Base-by-base conservation (phyloP, 2,888 invertebrate genomes). In the Diogma glabrata region DNA sequence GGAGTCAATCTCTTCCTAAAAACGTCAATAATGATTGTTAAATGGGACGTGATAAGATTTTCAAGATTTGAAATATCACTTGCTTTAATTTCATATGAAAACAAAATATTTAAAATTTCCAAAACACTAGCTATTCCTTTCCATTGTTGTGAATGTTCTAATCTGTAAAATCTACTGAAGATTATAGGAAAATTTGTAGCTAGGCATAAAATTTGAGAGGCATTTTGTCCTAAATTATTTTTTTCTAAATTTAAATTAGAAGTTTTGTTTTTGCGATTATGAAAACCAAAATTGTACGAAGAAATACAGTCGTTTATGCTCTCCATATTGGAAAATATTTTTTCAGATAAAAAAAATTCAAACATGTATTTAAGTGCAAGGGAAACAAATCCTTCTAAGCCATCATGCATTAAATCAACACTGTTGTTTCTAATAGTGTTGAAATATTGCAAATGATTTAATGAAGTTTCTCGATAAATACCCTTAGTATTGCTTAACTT, bases 1-100 rank as follows among this genome's bases (percentile, higher is more conserved):
- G 56, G 55, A 20, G 52, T 57, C n/a, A 56, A 46, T 17, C 6
- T 50, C 19, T 53, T 38, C 10, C 49, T 23, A 26, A 51, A 51
- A n/a, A n/a, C n/a, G n/a, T n/a, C n/a, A n/a, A n/a, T n/a, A n/a
- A n/a, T n/a, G n/a, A n/a, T n/a, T n/a, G n/a, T n/a, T n/a, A n/a
- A n/a, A n/a, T n/a, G n/a, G n/a, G n/a, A n/a, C n/a, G n/a, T n/a
- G n/a, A n/a, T n/a, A n/a, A n/a, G n/a, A n/a, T n/a, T n/a, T n/a
- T n/a, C n/a, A n/a, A n/a, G n/a, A n/a, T n/a, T n/a, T n/a, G n/a
- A n/a, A n/a, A n/a, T n/a, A n/a, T n/a, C n/a, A n/a, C n/a, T n/a
- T n/a, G n/a, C n/a, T n/a, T n/a, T n/a, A n/a, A n/a, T n/a, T n/a
- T n/a, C n/a, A n/a, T n/a, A n/a, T n/a, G n/a, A n/a, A n/a, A n/a